A percentile compares a stretch with the other conserved stretches of the same genome.
phyloP scores from a whole-genome alignment of 92 coral and sea anemone genomes.

The Phenganax stokvisi region DNA sequence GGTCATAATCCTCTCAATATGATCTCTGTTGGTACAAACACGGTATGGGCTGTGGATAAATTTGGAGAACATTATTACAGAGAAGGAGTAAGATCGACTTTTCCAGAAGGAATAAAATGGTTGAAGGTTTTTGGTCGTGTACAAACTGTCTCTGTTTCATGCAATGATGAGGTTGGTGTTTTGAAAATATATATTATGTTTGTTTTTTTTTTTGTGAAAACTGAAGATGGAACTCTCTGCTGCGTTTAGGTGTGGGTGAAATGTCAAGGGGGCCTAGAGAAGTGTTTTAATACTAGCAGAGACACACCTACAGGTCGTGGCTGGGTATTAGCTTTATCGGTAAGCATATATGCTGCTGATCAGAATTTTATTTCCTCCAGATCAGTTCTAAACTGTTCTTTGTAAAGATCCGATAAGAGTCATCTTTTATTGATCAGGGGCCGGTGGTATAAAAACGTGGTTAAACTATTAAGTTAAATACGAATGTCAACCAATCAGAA shows the following conservation, averaged over 20 bases:
- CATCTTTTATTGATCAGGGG: too few species aligned
- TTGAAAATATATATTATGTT: neutral
- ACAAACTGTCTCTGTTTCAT: conserved; percentile 3
- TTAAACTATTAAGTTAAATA: too few species aligned
- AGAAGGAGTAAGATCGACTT: conserved; percentile 58
- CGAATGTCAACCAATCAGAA: too few species aligned
- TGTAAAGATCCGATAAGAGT: too few species aligned
- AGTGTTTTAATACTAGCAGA: conserved; percentile 43
- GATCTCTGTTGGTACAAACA: conserved; percentile 68
- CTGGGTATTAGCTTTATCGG: conserved; percentile 62
- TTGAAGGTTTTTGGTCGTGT: conserved; percentile 20
- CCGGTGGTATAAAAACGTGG: too few species aligned
- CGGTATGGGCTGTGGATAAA: conserved; percentile 87
- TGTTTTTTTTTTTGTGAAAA: neutral
- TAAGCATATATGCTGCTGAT: conserved; percentile 29
- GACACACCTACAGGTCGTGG: conserved; percentile 55
- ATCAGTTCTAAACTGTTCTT: too few species aligned
- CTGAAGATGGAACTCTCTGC: neutral
- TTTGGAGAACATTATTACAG: conserved; percentile 58
- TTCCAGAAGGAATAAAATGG: conserved; percentile 89
- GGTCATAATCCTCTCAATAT: conserved; percentile 48
- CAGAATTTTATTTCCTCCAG: too few species aligned
- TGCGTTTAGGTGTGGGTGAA: conserved; percentile 57
- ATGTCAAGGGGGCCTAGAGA: conserved; percentile 56
- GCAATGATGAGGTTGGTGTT: conserved; percentile 5